phyloP scores from a whole-genome alignment of 1,140 invertebrate genomes.

The Drosophila lacteicornis region DNA sequence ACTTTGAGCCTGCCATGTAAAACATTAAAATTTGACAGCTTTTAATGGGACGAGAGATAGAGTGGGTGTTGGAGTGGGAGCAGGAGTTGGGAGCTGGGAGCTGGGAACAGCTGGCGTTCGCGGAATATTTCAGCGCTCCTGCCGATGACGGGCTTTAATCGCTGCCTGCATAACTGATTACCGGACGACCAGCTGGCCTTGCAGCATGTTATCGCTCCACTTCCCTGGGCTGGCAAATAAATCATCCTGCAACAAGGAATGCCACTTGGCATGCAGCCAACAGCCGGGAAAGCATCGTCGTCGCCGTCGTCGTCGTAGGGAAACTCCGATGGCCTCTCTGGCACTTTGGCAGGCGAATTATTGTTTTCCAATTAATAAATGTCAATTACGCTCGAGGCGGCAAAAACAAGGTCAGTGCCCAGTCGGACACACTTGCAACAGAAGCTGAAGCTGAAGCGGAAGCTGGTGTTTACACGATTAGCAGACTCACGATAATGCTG shows the following conservation, averaged over 20 bases:
- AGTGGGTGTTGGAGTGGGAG: not conserved
- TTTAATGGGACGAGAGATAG: slow-evolving; percentile 59
- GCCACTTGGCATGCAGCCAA: slow-evolving; percentile 56
- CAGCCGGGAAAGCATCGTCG: slow-evolving; percentile 4
- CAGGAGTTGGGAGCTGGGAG: not conserved
- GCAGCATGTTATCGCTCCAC: slow-evolving; percentile 40
- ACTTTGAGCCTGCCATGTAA: slow-evolving; percentile 76
- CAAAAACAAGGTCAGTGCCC: slow-evolving; percentile 68
- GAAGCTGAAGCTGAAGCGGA: not conserved
- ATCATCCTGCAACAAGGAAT: slow-evolving; percentile 60
- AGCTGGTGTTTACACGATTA: slow-evolving; percentile 23
- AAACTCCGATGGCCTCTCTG: slow-evolving; percentile 14
- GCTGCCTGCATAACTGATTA: slow-evolving; percentile 66
- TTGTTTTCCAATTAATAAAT: slow-evolving; percentile 84
- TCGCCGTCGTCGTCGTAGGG: not conserved
- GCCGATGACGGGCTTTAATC: slow-evolving; percentile 76
- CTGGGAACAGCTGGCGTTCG: slow-evolving; percentile 41
- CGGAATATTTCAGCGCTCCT: slow-evolving; percentile 47
- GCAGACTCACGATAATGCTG: not conserved
- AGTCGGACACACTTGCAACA: slow-evolving; percentile 7
- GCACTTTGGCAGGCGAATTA: slow-evolving; percentile 71
- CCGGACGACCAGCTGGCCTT: slow-evolving; percentile 30
- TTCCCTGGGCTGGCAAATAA: slow-evolving; percentile 47
- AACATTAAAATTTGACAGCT: slow-evolving; percentile 81
- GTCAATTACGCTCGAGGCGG: slow-evolving; percentile 72